Evolutionary conservation across 1,140 invertebrate species (phyloP), one percentile per base, ranked within the genome.

Genomic region (Ridgeia piscesae): DNA sequence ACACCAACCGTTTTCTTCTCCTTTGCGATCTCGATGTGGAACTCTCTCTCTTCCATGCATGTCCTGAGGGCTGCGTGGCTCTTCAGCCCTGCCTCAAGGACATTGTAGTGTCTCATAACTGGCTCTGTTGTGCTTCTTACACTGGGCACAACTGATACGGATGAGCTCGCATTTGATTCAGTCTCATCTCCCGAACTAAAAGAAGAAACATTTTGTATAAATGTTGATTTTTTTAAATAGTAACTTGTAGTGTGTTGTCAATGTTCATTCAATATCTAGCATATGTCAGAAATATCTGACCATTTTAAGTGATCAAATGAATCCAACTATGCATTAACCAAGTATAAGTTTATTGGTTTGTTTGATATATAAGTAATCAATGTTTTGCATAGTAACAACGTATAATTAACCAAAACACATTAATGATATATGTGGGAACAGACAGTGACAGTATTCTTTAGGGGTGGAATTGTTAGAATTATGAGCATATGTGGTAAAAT

Each of bases 41-140:
- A 95, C n/a, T 95, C 95, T 89, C 93, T 93, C 92, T 95, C 95
- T 50, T 94, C 91, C 93, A 95, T 94, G 93, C 95, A 95, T 35
- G 93, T 90, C 35, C 93, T 94, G 21, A 94, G 93, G 35, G 93
- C 91, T 14, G 94, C 35, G 2, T 33, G 33, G 17, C 89, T 91
- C 35, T 0, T 58, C 9, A 88, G 6, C 35, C 91, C 42, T 77
- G 77, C 31, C 11, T 34, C 33, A 33, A 88, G 14, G 42, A 88
- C 6, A 8, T 34, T 77, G 34, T 92, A 58, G 33, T 92, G 34
- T 8, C 34, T 88, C 50, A 31, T 92, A 14, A 35, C 77, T 88
- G 58, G 14, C 77, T 34, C n/a, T 34, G 14, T 88, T 27, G 1
- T 35, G 89, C 34, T 34, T 33, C 4, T 11, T 33, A 88, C 34